phyloP scores from a whole-genome alignment of 2,113 vertebrate genomes.

The Chloropsis cyanopogon region DNA sequence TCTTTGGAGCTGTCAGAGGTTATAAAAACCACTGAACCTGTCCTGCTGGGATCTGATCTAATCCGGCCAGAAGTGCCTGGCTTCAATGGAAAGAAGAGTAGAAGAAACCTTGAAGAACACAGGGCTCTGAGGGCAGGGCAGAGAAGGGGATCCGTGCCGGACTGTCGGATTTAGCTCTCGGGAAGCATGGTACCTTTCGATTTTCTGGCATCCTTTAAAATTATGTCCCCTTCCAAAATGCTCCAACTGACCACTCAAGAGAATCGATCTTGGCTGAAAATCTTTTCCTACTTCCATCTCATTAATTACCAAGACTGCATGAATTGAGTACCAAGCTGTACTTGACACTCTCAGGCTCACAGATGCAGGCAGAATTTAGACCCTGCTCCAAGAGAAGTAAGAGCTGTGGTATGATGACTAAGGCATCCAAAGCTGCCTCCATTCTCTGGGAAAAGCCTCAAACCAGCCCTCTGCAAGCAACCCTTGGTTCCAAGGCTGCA shows the following conservation, averaged over 20 bases:
- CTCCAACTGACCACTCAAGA: neutral
- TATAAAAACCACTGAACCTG: slow-evolving; percentile 14
- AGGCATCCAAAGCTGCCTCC: neutral
- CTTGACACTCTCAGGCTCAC: neutral
- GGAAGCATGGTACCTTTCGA: neutral
- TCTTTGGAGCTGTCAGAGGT: slow-evolving; percentile 18
- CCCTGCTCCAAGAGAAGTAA: neutral
- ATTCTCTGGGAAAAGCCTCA: neutral
- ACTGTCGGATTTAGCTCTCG: neutral
- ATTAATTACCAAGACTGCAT: neutral
- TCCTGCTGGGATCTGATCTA: slow-evolving; percentile 24
- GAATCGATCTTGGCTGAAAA: neutral
- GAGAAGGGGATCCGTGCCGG: neutral
- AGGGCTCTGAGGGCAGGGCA: neutral
- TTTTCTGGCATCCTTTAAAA: neutral
- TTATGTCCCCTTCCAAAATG: neutral
- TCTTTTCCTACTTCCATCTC: neutral
- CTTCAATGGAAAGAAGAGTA: neutral
- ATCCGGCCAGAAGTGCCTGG: neutral
- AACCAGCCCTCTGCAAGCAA: rapidly evolving
- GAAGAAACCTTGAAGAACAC: neutral
- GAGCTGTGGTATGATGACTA: neutral
- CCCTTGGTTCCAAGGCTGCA: neutral
- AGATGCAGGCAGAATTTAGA: neutral
- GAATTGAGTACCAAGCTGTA: neutral